Evolutionary conservation across 2,888 invertebrate genomes (phyloP).

Genomic region (Troides aeacus): DNA sequence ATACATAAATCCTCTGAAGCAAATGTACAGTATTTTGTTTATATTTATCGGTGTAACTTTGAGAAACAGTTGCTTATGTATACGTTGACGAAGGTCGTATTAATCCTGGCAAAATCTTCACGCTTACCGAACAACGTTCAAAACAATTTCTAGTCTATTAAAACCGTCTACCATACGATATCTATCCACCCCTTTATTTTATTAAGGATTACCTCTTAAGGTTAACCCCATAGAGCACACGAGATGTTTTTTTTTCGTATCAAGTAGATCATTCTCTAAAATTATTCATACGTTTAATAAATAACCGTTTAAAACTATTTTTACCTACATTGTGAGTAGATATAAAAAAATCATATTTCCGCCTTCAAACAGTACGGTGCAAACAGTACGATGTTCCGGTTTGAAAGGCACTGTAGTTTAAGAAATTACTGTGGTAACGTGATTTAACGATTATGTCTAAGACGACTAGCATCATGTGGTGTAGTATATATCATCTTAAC

Average conservation of each 20-base stretch:
- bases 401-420: no score
- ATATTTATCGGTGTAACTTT: slow-evolving; percentile 44
- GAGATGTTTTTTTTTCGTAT: slow-evolving; percentile 7
- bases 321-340: no score
- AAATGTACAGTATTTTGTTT: background rate
- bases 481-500: no score
- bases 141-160: slow-evolving; percentile 78
- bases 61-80: slow-evolving; percentile 44
- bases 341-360: no score
- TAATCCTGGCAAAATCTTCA: slow-evolving; percentile 74
- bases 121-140: slow-evolving; percentile 70
- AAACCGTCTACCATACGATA: slow-evolving; percentile 50
- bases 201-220: slow-evolving; percentile 29
- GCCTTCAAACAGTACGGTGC: no score
- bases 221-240: slow-evolving; percentile 25
- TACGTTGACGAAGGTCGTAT: slow-evolving; percentile 54
- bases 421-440: no score
- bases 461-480: no score
- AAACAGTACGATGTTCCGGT: no score
- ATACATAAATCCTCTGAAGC: no score
- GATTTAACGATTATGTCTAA: no score
- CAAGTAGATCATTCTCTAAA: background rate
- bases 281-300: slow-evolving; percentile 13
- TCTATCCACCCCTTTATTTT: slow-evolving; percentile 29
- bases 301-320: background rate